phyloP scores from a whole-genome alignment of 2,888 invertebrate species.

The Tipula unca region DNA sequence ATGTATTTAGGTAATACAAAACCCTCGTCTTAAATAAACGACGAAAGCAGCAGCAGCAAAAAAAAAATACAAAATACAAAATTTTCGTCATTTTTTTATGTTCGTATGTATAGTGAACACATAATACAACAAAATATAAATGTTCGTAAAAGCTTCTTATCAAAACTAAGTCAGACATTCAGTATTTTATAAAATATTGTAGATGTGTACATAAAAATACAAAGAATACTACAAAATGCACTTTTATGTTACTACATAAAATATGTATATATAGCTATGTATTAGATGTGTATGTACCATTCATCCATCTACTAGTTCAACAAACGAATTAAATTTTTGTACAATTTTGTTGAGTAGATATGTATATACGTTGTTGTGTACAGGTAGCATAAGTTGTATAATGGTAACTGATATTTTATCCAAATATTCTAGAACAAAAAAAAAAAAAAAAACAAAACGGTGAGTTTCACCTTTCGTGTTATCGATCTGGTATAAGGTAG shows the following conservation, averaged over 20 bases:
- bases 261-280: neutral
- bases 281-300: neutral
- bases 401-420: neutral
- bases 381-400: too few species aligned
- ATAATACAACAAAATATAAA: neutral
- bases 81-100: neutral
- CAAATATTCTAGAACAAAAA: neutral
- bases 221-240: neutral
- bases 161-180: neutral
- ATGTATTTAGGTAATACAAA: neutral
- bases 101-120: neutral
- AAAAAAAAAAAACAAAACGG: too few species aligned
- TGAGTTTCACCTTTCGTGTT: neutral
- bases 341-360: neutral
- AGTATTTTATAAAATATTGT: neutral
- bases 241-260: neutral
- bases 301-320: neutral
- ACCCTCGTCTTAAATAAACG: neutral
- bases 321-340: neutral
- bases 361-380: too few species aligned
- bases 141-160: neutral
- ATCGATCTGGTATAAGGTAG: neutral
- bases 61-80: too few species aligned
- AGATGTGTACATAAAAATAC: neutral
- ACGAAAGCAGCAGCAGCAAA: neutral